phyloP scores from a whole-genome alignment of 1,140 invertebrate species.

The Campodea augens region DNA sequence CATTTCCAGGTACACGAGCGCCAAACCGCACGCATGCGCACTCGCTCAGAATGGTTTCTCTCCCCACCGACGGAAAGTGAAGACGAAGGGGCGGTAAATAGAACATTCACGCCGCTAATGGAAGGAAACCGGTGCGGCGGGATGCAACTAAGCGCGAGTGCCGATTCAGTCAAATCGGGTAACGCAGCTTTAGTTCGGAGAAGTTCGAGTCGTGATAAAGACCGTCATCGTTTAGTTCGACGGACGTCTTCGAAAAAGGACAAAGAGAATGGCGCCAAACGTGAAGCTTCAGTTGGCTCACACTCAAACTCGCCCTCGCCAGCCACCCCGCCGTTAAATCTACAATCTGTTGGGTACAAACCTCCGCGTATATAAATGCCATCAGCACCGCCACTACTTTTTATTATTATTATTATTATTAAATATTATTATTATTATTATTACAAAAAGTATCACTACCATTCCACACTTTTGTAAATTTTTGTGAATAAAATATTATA shows the following conservation, averaged over 20 bases:
- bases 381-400: too few relatives aligned
- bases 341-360: too few relatives aligned
- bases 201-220: constrained; percentile 40
- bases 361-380: too few relatives aligned
- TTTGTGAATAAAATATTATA: too few relatives aligned
- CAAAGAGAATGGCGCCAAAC: constrained; percentile 25
- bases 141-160: constrained; percentile 44
- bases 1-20: constrained; percentile 75
- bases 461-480: too few relatives aligned
- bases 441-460: too few relatives aligned
- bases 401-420: too few relatives aligned
- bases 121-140: too few relatives aligned
- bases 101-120: not conserved
- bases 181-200: constrained; percentile 40
- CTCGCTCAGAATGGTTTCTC: constrained; percentile 84
- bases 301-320: too few relatives aligned
- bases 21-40: constrained; percentile 80
- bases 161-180: constrained; percentile 44
- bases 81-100: not conserved
- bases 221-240: not conserved
- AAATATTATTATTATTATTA: too few relatives aligned
- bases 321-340: too few relatives aligned
- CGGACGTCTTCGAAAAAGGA: constrained; percentile 15
- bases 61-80: constrained; percentile 32
- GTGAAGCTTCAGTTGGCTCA: too few relatives aligned